phyloP scores from a whole-genome alignment of 1,140 invertebrate genomes.

The Pemphigus obesinymphae region DNA sequence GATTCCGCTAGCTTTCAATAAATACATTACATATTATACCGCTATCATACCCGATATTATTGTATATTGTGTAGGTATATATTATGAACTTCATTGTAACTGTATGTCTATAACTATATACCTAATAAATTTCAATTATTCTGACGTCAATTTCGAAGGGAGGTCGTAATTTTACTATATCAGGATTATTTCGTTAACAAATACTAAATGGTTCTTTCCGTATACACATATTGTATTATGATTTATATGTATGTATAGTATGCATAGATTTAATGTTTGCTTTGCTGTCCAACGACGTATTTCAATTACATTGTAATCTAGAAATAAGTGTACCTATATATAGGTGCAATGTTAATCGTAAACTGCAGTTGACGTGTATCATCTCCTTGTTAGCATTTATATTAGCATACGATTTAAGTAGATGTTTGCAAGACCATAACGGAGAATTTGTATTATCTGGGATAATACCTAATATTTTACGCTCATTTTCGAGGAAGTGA shows the following conservation, averaged over 20 bases:
- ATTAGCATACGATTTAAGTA: too few species aligned
- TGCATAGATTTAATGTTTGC: neutral
- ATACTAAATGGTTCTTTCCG: slow-evolving; percentile 6
- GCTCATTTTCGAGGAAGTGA: too few species aligned
- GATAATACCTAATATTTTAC: too few species aligned
- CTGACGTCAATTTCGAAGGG: neutral
- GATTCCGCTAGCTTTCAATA: too few species aligned
- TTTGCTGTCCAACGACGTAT: neutral
- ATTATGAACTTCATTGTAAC: neutral
- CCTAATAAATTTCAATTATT: slow-evolving; percentile 24
- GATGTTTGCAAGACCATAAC: too few species aligned
- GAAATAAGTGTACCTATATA: neutral
- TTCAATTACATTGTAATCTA: neutral
- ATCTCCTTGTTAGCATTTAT: too few species aligned
- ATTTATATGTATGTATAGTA: too few species aligned
- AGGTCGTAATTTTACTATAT: neutral
- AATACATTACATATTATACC: too few species aligned
- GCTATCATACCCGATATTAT: neutral
- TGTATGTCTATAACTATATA: too few species aligned
- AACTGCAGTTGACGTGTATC: too few species aligned
- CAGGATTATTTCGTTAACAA: slow-evolving; percentile 23
- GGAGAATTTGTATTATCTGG: too few species aligned
- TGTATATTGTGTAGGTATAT: neutral
- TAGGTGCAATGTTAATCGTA: neutral
- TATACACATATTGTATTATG: neutral